Evolutionary conservation across 2,888 invertebrate species (phyloP).

Genomic region (Sarcophaga subvicina): DNA sequence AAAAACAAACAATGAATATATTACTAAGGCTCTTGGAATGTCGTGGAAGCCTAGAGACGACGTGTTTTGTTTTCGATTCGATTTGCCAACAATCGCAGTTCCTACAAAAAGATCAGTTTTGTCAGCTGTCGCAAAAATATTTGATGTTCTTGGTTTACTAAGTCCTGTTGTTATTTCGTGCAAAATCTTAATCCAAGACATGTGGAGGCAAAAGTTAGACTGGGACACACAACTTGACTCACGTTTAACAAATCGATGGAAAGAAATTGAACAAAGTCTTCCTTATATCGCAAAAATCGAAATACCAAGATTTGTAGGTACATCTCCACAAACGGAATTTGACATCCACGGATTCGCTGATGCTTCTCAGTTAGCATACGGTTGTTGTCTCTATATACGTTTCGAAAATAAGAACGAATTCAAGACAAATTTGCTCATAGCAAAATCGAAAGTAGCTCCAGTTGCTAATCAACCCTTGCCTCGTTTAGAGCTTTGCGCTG

Average conservation of each 20-base stretch:
- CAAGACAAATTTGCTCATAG: too few species aligned
- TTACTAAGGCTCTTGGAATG: too few species aligned
- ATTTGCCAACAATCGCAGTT: slow-evolving; percentile 9
- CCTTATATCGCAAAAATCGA: neutral
- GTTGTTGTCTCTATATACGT: too few species aligned
- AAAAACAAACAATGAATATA: too few species aligned
- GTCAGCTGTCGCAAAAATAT: neutral
- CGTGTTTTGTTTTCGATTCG: slow-evolving; percentile 49
- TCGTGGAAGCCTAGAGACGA: too few species aligned
- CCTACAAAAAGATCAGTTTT: too few species aligned
- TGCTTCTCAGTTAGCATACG: neutral
- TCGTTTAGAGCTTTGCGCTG: too few species aligned
- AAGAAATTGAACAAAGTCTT: too few species aligned
- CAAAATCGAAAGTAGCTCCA: too few species aligned
- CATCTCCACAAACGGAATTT: neutral
- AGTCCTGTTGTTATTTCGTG: slow-evolving; percentile 34
- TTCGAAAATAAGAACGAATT: too few species aligned
- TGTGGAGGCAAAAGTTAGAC: slow-evolving; percentile 33
- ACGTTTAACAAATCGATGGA: too few species aligned
- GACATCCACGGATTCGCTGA: slow-evolving; percentile 32
- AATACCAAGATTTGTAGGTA: slow-evolving; percentile 6
- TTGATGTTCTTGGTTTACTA: slow-evolving; percentile 41
- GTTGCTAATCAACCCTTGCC: too few species aligned
- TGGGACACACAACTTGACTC: slow-evolving; percentile 32
- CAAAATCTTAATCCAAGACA: slow-evolving; percentile 33